Evolutionary conservation across 2,888 invertebrate genomes (phyloP).

Genomic region (Eueremaeus valkanovi): DNA sequence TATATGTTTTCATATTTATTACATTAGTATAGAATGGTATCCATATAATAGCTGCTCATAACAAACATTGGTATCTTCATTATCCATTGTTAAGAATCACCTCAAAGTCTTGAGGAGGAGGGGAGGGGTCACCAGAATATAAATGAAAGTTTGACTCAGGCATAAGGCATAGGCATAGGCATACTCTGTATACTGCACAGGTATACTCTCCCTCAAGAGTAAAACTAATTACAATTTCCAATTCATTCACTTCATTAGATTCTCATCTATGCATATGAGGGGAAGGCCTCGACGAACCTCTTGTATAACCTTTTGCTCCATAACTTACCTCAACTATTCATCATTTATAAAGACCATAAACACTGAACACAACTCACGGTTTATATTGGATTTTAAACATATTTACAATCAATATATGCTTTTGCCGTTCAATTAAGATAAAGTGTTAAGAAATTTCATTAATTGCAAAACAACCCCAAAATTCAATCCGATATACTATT

Average conservation of each 20-base stretch:
- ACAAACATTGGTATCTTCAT: slow-evolving; percentile 29
- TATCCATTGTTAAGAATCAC: slow-evolving; percentile 23
- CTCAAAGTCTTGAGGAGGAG: not conserved
- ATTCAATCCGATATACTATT: not conserved
- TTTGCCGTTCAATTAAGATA: slow-evolving; percentile 13
- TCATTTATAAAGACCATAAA: slow-evolving; percentile 25
- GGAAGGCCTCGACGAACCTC: slow-evolving; percentile 7
- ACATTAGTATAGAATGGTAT: not conserved
- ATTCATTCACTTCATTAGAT: slow-evolving; percentile 23
- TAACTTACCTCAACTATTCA: slow-evolving; percentile 4
- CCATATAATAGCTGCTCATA: not conserved
- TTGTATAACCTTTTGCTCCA: slow-evolving; percentile 13
- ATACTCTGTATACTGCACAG: too few relatives aligned
- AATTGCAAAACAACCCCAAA: slow-evolving; percentile 18
- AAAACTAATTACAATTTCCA: slow-evolving; percentile 29
- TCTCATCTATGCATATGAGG: slow-evolving; percentile 27
- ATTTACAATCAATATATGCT: slow-evolving; percentile 4
- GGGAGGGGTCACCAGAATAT: slow-evolving; percentile 15
- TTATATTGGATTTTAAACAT: not conserved
- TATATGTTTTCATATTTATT: not conserved
- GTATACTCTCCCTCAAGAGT: not conserved
- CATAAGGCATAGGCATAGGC: too few relatives aligned
- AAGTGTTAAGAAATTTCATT: slow-evolving; percentile 29
- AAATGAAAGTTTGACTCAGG: not conserved
- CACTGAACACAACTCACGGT: not conserved